Percentiles rank a stretch among this genome's conserved stretches.
Conservation (phyloP, 2,797 vertebrate genomes). For the Lacerta viridis region DNA sequence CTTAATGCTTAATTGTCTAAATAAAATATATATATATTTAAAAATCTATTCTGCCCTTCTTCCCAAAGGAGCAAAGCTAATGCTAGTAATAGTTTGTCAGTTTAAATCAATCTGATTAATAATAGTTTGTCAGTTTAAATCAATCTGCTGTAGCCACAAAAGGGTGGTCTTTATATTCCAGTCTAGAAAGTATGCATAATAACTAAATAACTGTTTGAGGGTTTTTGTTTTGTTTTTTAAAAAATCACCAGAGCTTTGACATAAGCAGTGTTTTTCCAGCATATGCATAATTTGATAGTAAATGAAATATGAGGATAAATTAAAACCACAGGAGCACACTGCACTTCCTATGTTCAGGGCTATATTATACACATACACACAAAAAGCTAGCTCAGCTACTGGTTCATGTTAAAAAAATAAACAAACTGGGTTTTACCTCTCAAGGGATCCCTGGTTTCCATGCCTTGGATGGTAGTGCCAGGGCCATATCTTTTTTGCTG, state of each 20-base stretch:
- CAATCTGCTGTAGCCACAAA: neutral
- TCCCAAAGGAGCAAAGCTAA: neutral
- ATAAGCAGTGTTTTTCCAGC: neutral
- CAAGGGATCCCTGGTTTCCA: constrained; percentile 77
- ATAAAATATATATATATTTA: no score
- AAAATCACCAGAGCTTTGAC: neutral
- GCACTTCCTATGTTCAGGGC: neutral
- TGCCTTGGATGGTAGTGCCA: constrained; percentile 81
- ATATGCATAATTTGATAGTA: neutral
- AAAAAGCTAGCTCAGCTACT: no score
- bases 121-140: no score
- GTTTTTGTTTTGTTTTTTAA: neutral
- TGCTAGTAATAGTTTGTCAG: neutral
- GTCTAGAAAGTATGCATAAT: neutral
- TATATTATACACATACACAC: neutral
- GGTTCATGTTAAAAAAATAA: no score
- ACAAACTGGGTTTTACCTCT: constrained; percentile 74
- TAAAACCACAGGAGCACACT: neutral
- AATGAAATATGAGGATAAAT: neutral
- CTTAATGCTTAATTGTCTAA: no score
- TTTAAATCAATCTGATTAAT: neutral
- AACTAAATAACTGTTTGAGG: neutral
- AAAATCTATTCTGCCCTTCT: neutral
- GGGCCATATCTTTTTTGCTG: constrained; percentile 82
- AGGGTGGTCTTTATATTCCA: neutral